phyloP scores from a whole-genome alignment of 2,888 invertebrate genomes.

The Lycocerus yunnanus region DNA sequence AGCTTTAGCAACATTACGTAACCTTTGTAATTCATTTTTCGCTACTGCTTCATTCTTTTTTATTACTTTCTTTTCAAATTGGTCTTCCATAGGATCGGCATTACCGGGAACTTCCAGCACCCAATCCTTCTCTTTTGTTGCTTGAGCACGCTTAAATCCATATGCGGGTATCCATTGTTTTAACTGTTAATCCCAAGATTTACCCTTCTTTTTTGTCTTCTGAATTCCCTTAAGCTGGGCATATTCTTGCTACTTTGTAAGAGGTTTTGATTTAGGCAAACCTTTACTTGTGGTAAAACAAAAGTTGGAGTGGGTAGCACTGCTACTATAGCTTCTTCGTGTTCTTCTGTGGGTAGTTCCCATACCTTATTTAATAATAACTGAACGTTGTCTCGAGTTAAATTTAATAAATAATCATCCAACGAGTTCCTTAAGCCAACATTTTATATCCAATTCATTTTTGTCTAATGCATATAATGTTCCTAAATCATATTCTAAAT shows the following conservation, averaged over 20 bases:
- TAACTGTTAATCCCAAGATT: slow-evolving; percentile 85
- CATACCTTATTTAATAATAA: slow-evolving; percentile 87
- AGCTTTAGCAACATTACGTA: slow-evolving; percentile 88
- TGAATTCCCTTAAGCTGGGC: slow-evolving; percentile 92
- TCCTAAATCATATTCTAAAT: slow-evolving; percentile 84
- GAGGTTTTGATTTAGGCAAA: slow-evolving; percentile 82
- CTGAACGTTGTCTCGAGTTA: slow-evolving; percentile 88
- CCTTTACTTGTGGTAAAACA: slow-evolving; percentile 80
- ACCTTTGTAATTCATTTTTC: slow-evolving; percentile 93
- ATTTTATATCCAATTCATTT: slow-evolving; percentile 73
- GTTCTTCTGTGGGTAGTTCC: slow-evolving; percentile 83
- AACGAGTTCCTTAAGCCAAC: slow-evolving; percentile 62
- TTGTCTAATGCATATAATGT: slow-evolving; percentile 80
- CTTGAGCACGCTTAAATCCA: slow-evolving; percentile 81
- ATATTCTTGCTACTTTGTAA: slow-evolving; percentile 97
- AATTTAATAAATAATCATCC: slow-evolving; percentile 69
- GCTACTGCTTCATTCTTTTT: slow-evolving; percentile 88
- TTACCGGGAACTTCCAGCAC: slow-evolving; percentile 87
- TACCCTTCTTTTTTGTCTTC: slow-evolving; percentile 81
- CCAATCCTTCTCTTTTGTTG: slow-evolving; percentile 92
- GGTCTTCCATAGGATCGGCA: slow-evolving; percentile 85
- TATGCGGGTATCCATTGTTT: slow-evolving; percentile 79
- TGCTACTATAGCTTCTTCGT: slow-evolving; percentile 87
- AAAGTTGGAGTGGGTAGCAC: slow-evolving; percentile 77
- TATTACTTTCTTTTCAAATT: slow-evolving; percentile 80